Percentiles rank a stretch among this genome's conserved stretches.
Evolutionary conservation across 2,113 vertebrate species (phyloP).

Genomic region (Cyanocitta stelleri): DNA sequence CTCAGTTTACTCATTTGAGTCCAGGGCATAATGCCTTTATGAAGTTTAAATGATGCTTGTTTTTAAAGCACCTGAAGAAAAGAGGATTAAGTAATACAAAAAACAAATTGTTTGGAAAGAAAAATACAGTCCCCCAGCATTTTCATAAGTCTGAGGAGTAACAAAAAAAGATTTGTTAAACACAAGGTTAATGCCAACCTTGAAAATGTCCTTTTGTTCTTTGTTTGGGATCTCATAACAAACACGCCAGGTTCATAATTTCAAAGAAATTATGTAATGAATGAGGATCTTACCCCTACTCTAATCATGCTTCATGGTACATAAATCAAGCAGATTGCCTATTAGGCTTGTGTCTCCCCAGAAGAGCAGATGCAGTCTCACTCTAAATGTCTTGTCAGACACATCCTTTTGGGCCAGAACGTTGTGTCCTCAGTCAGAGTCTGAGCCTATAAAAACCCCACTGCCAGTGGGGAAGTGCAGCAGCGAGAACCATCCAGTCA

Average conservation of each 20-base stretch:
- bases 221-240: not conserved
- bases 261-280: slow-evolving; percentile 17
- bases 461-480: not conserved
- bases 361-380: slow-evolving; percentile 13
- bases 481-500: not conserved
- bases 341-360: not conserved
- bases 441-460: not conserved
- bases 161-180: not conserved
- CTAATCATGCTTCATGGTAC: slow-evolving; percentile 2
- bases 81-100: not conserved
- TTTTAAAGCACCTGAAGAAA: not conserved
- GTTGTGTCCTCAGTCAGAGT: not conserved
- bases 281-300: not conserved
- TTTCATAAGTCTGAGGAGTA: not conserved
- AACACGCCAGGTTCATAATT: not conserved
- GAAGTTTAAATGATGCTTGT: not conserved
- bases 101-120: not conserved
- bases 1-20: not conserved
- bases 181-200: not conserved
- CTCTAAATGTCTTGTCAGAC: not conserved
- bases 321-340: slow-evolving; percentile 52
- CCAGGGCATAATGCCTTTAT: not conserved
- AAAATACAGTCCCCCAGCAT: not conserved
- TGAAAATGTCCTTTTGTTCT: not conserved
- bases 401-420: not conserved